Conservation (phyloP, 1,140 invertebrate species). For the Latrodectus geometricus region DNA sequence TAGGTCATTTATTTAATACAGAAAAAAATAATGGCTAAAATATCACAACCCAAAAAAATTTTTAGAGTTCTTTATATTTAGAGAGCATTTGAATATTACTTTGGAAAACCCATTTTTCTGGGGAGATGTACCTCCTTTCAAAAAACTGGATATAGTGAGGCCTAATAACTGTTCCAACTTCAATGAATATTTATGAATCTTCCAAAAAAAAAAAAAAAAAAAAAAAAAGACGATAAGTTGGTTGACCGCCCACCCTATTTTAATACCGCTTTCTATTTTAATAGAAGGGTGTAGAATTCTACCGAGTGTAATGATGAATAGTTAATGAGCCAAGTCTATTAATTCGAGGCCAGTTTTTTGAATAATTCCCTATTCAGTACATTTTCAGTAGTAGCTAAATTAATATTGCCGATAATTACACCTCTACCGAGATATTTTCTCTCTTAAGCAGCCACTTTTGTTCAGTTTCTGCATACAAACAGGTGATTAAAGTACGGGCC, state of each 20-base stretch:
- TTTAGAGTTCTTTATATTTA: too few relatives aligned
- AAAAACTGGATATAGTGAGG: not conserved
- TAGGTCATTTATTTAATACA: too few relatives aligned
- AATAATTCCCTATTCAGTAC: slow-evolving; percentile 39
- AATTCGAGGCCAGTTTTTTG: slow-evolving; percentile 48
- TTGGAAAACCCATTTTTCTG: too few relatives aligned
- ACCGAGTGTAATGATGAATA: slow-evolving; percentile 41
- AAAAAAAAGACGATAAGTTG: slow-evolving; percentile 5
- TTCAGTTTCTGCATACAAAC: slow-evolving; percentile 38
- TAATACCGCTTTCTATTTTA: slow-evolving; percentile 5
- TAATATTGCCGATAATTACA: slow-evolving; percentile 62
- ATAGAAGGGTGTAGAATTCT: slow-evolving; percentile 20
- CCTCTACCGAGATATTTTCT: slow-evolving; percentile 50
- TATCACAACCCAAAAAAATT: too few relatives aligned
- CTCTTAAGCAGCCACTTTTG: slow-evolving; percentile 39
- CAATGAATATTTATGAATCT: slow-evolving; percentile 43
- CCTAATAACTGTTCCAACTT: not conserved
- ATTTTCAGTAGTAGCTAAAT: slow-evolving; percentile 59
- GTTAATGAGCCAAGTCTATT: slow-evolving; percentile 37
- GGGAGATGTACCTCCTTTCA: not conserved
- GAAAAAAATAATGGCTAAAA: too few relatives aligned
- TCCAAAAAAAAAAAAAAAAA: slow-evolving; percentile 18
- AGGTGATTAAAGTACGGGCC: slow-evolving; percentile 33
- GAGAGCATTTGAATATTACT: too few relatives aligned
- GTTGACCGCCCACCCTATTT: not conserved